Evolutionary conservation across 2,113 vertebrate genomes (phyloP).

Genomic region (Labeo catla): DNA sequence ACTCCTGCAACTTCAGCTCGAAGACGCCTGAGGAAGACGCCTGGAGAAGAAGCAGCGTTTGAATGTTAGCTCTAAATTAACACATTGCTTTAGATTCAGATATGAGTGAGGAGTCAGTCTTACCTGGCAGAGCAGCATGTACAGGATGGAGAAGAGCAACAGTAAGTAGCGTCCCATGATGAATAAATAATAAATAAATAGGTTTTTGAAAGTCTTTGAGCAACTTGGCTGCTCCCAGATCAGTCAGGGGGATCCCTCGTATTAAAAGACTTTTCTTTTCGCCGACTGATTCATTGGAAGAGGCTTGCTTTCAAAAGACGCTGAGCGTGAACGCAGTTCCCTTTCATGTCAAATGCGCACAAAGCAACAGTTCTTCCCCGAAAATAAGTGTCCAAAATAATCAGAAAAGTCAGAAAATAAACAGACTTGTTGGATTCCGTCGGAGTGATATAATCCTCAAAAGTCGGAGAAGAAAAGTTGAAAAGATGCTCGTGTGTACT

Average conservation of each 20-base stretch:
- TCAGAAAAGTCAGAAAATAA: background rate
- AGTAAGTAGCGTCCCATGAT: constrained; percentile 84
- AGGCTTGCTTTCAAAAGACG: constrained; percentile 64
- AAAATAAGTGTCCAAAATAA: constrained; percentile 60
- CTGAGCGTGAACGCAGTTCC: constrained; percentile 70
- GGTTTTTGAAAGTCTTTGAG: constrained; percentile 53
- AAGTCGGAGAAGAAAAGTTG: constrained; percentile 13
- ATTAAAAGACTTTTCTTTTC: constrained; percentile 62
- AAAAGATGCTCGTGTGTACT: constrained; percentile 54
- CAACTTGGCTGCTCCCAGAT: constrained; percentile 54
- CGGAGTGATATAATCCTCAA: constrained; percentile 66
- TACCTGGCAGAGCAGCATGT: constrained; percentile 88
- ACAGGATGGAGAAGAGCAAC: constrained; percentile 79
- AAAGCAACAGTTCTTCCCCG: constrained; percentile 61
- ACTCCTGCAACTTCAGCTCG: constrained; percentile 96
- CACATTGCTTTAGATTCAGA: background rate
- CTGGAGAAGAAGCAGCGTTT: constrained; percentile 48
- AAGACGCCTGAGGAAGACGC: constrained; percentile 80
- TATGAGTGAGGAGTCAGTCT: constrained; percentile 33
- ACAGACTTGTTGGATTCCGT: constrained; percentile 36
- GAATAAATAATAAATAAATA: constrained; percentile 71
- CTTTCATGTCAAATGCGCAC: constrained; percentile 64
- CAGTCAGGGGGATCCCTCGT: constrained; percentile 61
- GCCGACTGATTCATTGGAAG: constrained; percentile 71
- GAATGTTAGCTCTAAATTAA: background rate